Percentiles rank a stretch among this genome's conserved stretches.
phyloP scores from a whole-genome alignment of 2,113 vertebrate genomes.

The Toxotes jaculatrix region DNA sequence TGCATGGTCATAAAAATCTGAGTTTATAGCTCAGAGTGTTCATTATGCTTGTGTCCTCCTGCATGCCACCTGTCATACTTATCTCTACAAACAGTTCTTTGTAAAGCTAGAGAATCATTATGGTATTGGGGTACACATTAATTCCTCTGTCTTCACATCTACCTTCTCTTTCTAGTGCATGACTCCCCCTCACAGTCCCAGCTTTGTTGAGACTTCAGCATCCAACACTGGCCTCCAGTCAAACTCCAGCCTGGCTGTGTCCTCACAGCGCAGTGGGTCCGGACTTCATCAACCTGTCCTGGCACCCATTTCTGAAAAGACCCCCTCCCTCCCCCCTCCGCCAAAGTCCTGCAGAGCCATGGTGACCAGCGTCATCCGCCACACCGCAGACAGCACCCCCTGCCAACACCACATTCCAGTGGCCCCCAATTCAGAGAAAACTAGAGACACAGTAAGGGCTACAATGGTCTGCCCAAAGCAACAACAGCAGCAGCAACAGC shows the following conservation, averaged over 20 bases:
- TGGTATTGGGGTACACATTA: not conserved
- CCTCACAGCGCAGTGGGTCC: slow-evolving; percentile 50
- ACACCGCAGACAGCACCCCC: slow-evolving; percentile 87
- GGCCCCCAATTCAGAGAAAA: slow-evolving; percentile 60
- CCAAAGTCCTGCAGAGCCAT: slow-evolving; percentile 86
- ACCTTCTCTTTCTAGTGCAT: slow-evolving; percentile 88
- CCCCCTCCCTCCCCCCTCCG: slow-evolving; percentile 32
- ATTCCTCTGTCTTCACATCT: not conserved
- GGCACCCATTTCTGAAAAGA: slow-evolving; percentile 53
- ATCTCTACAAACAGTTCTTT: slow-evolving; percentile 23
- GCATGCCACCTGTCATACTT: slow-evolving; percentile 19
- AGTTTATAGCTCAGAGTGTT: slow-evolving; percentile 47
- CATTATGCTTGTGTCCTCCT: slow-evolving; percentile 24
- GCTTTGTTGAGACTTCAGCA: slow-evolving; percentile 85
- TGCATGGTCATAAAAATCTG: slow-evolving; percentile 54
- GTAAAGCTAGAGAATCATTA: slow-evolving; percentile 7
- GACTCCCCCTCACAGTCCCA: slow-evolving; percentile 98
- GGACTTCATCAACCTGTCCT: slow-evolving; percentile 57
- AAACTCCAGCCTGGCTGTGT: slow-evolving; percentile 60
- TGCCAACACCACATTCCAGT: slow-evolving; percentile 82
- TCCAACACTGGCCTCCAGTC: slow-evolving; percentile 79
- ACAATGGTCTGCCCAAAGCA: slow-evolving; percentile 49
- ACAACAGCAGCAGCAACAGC: slow-evolving; percentile 40
- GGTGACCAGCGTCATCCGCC: slow-evolving; percentile 92
- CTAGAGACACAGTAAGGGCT: slow-evolving; percentile 29